Conservation (phyloP, 2,113 vertebrate genomes). For the Petrocephalus zakoni region DNA sequence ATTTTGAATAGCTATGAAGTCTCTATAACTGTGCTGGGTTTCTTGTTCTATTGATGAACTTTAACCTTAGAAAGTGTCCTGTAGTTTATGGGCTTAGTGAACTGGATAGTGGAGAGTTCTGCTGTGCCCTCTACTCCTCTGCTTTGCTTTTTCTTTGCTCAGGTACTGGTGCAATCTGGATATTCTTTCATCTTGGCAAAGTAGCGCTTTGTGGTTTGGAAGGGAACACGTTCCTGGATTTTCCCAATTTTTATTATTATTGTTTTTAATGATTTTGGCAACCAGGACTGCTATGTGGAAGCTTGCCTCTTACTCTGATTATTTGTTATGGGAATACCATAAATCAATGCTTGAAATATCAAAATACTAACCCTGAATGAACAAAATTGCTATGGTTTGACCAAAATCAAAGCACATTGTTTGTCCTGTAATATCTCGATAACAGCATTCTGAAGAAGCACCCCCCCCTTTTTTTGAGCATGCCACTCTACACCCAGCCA, state of each 20-base stretch:
- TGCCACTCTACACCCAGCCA: background rate
- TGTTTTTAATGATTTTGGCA: background rate
- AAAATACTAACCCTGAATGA: background rate
- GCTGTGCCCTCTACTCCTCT: background rate
- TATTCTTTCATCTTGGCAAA: background rate
- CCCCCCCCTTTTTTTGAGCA: background rate
- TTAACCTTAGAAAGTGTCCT: background rate
- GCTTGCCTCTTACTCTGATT: background rate
- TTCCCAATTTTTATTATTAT: background rate
- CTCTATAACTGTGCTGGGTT: background rate
- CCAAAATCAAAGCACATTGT: background rate
- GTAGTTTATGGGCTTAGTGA: background rate
- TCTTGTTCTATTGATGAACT: background rate
- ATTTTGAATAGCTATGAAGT: background rate
- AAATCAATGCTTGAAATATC: background rate
- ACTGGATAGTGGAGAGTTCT: background rate
- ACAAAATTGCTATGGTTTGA: background rate
- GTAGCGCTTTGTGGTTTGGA: background rate
- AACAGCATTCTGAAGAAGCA: background rate
- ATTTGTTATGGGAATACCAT: background rate
- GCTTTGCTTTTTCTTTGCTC: background rate
- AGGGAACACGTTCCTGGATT: background rate
- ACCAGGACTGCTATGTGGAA: background rate
- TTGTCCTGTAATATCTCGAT: background rate
- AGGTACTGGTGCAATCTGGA: background rate